phyloP scores from a whole-genome alignment of 2,888 invertebrate species.

The Rhagonycha fulva region DNA sequence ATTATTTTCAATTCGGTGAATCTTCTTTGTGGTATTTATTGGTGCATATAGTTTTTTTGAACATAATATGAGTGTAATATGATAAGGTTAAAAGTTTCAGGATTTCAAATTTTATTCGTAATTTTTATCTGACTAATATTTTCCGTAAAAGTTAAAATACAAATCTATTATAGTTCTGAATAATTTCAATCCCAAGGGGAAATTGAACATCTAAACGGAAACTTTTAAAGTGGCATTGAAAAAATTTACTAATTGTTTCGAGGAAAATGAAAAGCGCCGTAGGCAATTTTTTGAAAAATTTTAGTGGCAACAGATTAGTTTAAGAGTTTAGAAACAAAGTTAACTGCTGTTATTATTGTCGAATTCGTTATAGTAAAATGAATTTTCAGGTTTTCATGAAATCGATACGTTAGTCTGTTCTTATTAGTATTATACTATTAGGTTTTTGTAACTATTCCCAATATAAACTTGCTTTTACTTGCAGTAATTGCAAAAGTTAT shows the following conservation, averaged over 20 bases:
- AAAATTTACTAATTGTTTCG: neutral
- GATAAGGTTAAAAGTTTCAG: neutral
- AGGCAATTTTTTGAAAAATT: neutral
- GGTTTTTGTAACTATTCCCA: too few species aligned
- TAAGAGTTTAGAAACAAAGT: neutral
- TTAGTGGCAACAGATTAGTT: neutral
- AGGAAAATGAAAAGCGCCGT: neutral
- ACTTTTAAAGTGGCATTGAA: neutral
- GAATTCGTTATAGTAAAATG: neutral
- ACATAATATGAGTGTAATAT: neutral
- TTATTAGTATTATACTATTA: neutral
- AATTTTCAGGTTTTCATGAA: neutral
- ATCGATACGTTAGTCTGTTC: neutral
- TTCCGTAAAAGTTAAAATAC: neutral
- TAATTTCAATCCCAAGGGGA: neutral
- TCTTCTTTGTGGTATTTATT: neutral
- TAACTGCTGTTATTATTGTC: neutral
- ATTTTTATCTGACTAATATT: neutral
- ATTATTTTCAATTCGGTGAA: neutral
- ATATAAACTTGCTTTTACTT: neutral
- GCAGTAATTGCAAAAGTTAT: neutral
- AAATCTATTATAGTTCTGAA: neutral
- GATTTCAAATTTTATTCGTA: neutral
- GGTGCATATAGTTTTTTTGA: neutral
- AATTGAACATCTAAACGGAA: neutral